These are phyloP conservation scores for Bradypodion ventrale DNA, from an alignment of 2,797 vertebrate genomes.

Conservation along the genomic window DNA sequence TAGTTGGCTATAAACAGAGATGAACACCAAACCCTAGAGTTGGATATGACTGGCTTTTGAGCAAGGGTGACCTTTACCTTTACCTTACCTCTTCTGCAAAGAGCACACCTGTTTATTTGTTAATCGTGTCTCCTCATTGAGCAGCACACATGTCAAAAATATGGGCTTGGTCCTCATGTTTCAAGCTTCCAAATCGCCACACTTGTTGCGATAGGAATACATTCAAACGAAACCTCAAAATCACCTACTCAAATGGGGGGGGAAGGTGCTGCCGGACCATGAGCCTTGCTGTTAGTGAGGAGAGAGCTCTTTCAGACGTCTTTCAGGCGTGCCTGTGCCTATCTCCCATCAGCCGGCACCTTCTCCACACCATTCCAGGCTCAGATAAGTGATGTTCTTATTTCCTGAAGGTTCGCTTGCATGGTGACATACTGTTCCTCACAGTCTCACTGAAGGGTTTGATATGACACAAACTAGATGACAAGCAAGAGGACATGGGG, in stretches of 20 bases:
- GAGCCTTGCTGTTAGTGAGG: slow-evolving; percentile 1
- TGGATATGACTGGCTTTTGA: too few relatives aligned
- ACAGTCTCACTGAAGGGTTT: slow-evolving; percentile 35
- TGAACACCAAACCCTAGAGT: too few relatives aligned
- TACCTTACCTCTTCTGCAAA: too few relatives aligned
- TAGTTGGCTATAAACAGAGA: too few relatives aligned
- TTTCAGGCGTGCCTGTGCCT: slow-evolving; percentile 44
- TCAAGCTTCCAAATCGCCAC: not conserved
- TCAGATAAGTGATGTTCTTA: slow-evolving; percentile 58
- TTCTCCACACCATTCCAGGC: slow-evolving; percentile 55
- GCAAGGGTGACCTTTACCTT: too few relatives aligned
- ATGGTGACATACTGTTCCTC: slow-evolving; percentile 37
- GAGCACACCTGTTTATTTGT: not conserved
- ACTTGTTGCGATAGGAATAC: not conserved
- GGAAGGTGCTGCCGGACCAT: not conserved
- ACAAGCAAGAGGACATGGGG: slow-evolving; percentile 2
- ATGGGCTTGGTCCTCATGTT: not conserved
- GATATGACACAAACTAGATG: not conserved
- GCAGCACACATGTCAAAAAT: not conserved
- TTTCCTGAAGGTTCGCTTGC: not conserved
- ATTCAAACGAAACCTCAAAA: slow-evolving; percentile 1
- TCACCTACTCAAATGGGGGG: not conserved
- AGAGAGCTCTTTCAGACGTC: slow-evolving; percentile 55
- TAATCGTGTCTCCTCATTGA: not conserved
- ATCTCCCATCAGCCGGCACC: slow-evolving; percentile 69